A percentile compares a stretch with the other conserved stretches of the same genome.
phyloP scores from a whole-genome alignment of 2,797 vertebrate species.

The Oreochromis mossambicus region DNA sequence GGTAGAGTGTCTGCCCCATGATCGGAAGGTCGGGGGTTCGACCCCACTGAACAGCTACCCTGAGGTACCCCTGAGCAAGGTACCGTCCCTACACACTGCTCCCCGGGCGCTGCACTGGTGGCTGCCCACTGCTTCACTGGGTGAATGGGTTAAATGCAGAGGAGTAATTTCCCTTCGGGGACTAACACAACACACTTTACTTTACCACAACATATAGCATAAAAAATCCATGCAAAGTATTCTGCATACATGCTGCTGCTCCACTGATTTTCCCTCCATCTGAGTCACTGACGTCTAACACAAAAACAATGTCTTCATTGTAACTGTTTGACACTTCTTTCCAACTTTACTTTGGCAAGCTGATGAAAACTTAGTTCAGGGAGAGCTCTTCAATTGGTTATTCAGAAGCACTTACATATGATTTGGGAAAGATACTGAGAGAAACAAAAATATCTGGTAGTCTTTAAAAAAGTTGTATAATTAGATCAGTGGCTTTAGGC shows the following conservation, averaged over 20 bases:
- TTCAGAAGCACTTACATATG: slow-evolving; percentile 2
- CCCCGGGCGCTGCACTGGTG: too few relatives aligned
- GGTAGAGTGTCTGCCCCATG: too few relatives aligned
- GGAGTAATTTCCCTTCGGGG: too few relatives aligned
- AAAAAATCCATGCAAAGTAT: neutral
- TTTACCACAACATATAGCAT: neutral
- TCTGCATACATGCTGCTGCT: neutral
- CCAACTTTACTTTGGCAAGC: slow-evolving; percentile 18
- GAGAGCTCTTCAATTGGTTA: slow-evolving; percentile 29
- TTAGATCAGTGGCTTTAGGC: slow-evolving; percentile 60
- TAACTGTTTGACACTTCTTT: neutral
- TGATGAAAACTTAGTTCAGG: slow-evolving; percentile 16
- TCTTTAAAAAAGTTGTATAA: slow-evolving; percentile 63
- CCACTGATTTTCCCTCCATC: neutral
- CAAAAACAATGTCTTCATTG: slow-evolving; percentile 11
- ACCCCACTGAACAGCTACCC: too few relatives aligned
- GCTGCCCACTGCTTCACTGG: too few relatives aligned
- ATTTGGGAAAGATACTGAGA: slow-evolving; percentile 20
- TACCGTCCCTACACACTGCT: too few relatives aligned
- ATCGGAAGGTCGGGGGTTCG: too few relatives aligned
- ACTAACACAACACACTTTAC: too few relatives aligned
- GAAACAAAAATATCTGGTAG: slow-evolving; percentile 64
- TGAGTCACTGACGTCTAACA: neutral
- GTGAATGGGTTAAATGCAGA: too few relatives aligned
- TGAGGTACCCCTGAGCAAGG: too few relatives aligned